These are phyloP conservation scores for Stegana nigrithorax DNA, from an alignment of 2,888 invertebrate species.

Conservation along the genomic window DNA sequence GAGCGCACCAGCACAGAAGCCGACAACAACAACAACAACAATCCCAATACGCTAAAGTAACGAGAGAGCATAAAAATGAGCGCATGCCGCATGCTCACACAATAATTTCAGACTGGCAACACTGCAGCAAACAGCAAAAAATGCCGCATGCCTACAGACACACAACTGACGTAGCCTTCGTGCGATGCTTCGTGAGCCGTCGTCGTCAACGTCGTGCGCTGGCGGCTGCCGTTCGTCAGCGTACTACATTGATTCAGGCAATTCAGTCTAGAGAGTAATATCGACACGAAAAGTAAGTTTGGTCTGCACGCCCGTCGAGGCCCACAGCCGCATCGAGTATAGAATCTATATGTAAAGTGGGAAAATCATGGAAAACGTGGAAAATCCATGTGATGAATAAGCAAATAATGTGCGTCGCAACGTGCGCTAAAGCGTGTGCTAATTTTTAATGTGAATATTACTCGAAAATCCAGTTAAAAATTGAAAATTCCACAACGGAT, in stretches of 20 bases:
- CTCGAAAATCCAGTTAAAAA: conserved; percentile 43
- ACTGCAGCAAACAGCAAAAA: too few species aligned
- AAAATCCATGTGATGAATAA: conserved; percentile 51
- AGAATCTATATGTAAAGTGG: conserved; percentile 50
- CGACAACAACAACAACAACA: too few species aligned
- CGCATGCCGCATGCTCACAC: too few species aligned
- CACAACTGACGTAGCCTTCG: too few species aligned
- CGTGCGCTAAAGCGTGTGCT: conserved; percentile 35
- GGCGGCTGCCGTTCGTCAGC: too few species aligned
- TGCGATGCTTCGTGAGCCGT: too few species aligned
- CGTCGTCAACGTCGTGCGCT: too few species aligned
- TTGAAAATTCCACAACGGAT: conserved; percentile 20
- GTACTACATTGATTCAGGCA: conserved; percentile 17
- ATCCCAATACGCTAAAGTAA: too few species aligned
- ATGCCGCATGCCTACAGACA: too few species aligned
- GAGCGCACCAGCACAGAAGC: too few species aligned
- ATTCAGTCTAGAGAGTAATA: conserved; percentile 66
- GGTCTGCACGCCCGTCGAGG: conserved; percentile 25
- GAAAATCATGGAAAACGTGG: conserved; percentile 55
- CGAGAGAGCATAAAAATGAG: too few species aligned
- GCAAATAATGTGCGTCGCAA: conserved; percentile 40
- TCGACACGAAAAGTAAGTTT: conserved; percentile 68
- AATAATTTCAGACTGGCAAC: too few species aligned
- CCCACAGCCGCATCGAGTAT: conserved; percentile 48
- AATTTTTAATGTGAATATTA: conserved; percentile 25